Conservation (phyloP, 2,888 invertebrate genomes). For the Drosophila basisetae region DNA sequence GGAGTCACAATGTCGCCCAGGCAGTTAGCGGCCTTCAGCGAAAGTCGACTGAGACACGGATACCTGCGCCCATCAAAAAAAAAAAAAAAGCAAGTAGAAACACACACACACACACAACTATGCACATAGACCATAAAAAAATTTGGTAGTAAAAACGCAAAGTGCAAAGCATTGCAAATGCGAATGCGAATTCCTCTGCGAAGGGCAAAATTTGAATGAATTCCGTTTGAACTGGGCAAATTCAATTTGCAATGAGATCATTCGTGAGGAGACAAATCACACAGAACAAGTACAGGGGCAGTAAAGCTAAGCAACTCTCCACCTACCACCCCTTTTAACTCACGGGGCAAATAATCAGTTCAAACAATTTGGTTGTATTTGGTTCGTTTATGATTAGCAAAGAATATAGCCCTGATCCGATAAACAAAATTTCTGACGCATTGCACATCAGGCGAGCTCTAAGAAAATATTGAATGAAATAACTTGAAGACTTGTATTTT, state of each 20-base stretch:
- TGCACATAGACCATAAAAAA: constrained; percentile 69
- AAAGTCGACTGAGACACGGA: constrained; percentile 1
- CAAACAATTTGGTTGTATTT: constrained; percentile 32
- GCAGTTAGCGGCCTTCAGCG: constrained; percentile 48
- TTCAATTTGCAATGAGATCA: constrained; percentile 74
- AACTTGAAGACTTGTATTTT: background rate
- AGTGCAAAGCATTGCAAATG: constrained; percentile 55
- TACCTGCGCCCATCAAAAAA: constrained; percentile 11
- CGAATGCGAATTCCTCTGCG: constrained; percentile 1
- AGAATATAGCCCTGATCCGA: background rate
- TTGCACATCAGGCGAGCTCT: background rate
- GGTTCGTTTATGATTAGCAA: background rate
- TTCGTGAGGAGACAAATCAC: constrained; percentile 27
- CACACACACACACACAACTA: constrained; percentile 47
- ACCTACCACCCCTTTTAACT: background rate
- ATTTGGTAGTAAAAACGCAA: constrained; percentile 67
- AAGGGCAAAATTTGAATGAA: constrained; percentile 53
- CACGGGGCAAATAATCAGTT: constrained; percentile 55
- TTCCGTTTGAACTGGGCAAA: constrained; percentile 68
- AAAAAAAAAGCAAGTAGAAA: background rate
- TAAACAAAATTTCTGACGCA: background rate
- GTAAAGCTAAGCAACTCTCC: constrained; percentile 4
- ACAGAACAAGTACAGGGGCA: constrained; percentile 10
- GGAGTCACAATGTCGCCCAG: constrained; percentile 81
- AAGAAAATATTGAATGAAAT: background rate